Evolutionary conservation across 2,797 vertebrate genomes (phyloP).

Genomic region (Uromys caudimaculatus): DNA sequence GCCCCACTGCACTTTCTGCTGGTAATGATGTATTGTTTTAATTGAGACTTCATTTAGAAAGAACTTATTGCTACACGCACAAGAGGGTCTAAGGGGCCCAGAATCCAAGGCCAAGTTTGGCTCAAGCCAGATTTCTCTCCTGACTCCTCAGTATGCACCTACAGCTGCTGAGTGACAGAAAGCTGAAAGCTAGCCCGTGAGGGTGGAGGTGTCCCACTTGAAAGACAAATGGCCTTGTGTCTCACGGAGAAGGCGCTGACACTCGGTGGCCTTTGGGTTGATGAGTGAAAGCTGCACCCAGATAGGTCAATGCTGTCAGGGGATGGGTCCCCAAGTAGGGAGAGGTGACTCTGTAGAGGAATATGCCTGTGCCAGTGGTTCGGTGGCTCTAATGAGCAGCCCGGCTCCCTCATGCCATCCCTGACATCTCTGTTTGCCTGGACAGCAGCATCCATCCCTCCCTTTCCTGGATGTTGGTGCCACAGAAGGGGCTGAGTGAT

Average conservation of each 20-base stretch:
- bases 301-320: slow-evolving; percentile 68
- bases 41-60: slow-evolving; percentile 69
- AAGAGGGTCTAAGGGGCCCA: neutral
- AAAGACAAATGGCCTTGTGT: slow-evolving; percentile 68
- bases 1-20: slow-evolving; percentile 26
- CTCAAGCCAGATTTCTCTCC: neutral
- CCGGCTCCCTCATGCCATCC: fast-evolving
- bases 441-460: neutral
- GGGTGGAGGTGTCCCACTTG: slow-evolving; percentile 49
- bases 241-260: neutral
- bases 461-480: neutral
- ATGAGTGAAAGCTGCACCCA: neutral
- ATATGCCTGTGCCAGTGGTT: slow-evolving; percentile 24
- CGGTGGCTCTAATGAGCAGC: slow-evolving; percentile 42
- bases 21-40: slow-evolving; percentile 65
- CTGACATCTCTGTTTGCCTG: slow-evolving; percentile 61
- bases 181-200: slow-evolving; percentile 3
- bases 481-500: neutral
- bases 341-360: slow-evolving; percentile 58
- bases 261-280: slow-evolving; percentile 28
- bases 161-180: slow-evolving; percentile 55
- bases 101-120: neutral
- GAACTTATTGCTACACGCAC: slow-evolving; percentile 6
- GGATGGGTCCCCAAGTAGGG: neutral
- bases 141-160: neutral